These are phyloP conservation scores for Smutsia temminckii DNA, from an alignment of 2,797 vertebrate genomes.

Conservation along the genomic window DNA sequence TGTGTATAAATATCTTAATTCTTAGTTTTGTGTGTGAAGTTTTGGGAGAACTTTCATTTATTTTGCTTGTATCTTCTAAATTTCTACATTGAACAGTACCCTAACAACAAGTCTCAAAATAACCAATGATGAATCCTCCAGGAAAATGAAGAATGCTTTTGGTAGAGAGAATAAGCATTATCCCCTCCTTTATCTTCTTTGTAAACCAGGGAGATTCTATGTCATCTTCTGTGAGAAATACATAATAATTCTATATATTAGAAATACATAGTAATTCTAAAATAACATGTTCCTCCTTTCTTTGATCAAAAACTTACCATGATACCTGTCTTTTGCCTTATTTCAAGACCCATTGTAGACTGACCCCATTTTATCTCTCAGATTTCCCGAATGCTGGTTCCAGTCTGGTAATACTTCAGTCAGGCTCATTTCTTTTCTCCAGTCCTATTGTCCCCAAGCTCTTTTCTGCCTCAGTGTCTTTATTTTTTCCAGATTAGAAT, in stretches of 20 bases:
- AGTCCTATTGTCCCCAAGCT: neutral
- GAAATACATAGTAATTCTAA: neutral
- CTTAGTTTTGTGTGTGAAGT: constrained; percentile 20
- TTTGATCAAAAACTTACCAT: neutral
- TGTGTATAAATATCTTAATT: constrained; percentile 12
- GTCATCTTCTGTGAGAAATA: constrained; percentile 15
- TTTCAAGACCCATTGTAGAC: neutral
- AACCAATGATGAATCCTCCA: neutral
- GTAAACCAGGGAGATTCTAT: neutral
- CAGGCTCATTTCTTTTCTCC: neutral
- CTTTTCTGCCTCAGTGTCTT: constrained; percentile 6
- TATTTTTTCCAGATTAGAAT: neutral
- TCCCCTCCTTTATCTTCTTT: neutral
- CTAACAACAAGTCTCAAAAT: constrained; percentile 10
- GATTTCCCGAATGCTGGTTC: neutral
- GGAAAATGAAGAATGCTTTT: constrained; percentile 20
- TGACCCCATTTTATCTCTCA: neutral
- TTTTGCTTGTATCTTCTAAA: neutral
- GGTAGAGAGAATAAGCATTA: neutral
- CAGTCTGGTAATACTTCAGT: neutral
- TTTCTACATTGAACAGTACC: neutral
- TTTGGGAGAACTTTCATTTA: neutral
- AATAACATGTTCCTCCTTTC: neutral
- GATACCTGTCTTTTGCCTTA: neutral
- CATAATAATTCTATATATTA: neutral